Conservation (phyloP, 2,888 invertebrate species). For the Icerya purchasi region DNA sequence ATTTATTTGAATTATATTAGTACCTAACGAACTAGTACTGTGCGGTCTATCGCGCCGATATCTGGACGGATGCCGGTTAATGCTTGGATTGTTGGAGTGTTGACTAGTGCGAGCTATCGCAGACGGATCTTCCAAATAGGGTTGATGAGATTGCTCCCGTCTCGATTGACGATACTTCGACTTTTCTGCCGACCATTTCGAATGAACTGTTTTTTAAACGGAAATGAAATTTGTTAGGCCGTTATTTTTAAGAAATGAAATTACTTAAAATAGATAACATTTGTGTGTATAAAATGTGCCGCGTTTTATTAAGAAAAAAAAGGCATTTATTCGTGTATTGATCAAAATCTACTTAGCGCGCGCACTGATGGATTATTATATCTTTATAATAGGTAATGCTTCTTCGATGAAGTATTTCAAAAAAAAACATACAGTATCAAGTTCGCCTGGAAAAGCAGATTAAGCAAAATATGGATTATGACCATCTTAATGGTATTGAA, state of each 20-base stretch:
- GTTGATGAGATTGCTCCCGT: not conserved
- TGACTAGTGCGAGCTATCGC: not conserved
- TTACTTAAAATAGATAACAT: too few relatives aligned
- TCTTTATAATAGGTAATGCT: too few relatives aligned
- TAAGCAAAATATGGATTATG: too few relatives aligned
- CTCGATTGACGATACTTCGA: not conserved
- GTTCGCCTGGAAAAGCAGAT: too few relatives aligned
- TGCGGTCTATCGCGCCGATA: constrained; percentile 9
- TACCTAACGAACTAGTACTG: constrained; percentile 10
- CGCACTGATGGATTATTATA: too few relatives aligned
- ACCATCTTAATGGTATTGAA: too few relatives aligned
- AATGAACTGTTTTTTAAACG: not conserved
- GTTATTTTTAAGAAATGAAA: too few relatives aligned
- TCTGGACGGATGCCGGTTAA: constrained; percentile 1
- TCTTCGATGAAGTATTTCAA: too few relatives aligned
- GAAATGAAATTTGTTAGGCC: too few relatives aligned
- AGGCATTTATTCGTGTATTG: not conserved
- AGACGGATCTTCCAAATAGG: not conserved
- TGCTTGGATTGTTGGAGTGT: not conserved
- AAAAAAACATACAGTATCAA: too few relatives aligned
- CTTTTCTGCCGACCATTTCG: not conserved
- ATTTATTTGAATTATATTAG: not conserved
- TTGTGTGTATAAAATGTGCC: too few relatives aligned
- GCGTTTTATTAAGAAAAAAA: not conserved
- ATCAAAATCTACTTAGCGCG: too few relatives aligned